Evolutionary conservation across 2,888 invertebrate species (phyloP).

Genomic region (Clistopyga incitator): DNA sequence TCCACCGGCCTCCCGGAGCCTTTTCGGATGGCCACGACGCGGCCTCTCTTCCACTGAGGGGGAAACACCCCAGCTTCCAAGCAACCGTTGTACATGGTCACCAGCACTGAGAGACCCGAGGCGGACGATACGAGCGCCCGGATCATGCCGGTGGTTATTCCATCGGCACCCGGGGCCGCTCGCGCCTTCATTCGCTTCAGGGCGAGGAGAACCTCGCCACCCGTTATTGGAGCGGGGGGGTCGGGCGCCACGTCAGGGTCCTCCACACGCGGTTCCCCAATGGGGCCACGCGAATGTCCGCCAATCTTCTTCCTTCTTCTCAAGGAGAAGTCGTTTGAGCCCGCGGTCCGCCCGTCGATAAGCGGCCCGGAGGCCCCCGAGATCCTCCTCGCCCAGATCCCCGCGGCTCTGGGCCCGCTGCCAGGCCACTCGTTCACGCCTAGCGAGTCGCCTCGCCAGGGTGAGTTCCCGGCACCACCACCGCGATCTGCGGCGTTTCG

Average conservation of each 20-base stretch:
- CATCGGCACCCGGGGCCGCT: neutral
- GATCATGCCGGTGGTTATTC: neutral
- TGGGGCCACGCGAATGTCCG: neutral
- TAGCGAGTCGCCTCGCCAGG: neutral
- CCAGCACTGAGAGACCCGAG: neutral
- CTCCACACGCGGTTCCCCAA: neutral
- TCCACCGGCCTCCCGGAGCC: constrained; percentile 22
- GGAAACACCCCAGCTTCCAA: too few relatives aligned
- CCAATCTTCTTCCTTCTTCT: neutral
- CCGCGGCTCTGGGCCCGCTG: neutral
- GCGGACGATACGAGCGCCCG: neutral
- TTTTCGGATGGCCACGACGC: constrained; percentile 17
- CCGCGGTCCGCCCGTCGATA: neutral
- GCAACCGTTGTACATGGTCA: too few relatives aligned
- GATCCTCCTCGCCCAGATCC: neutral
- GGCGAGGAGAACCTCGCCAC: neutral
- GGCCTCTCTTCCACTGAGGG: too few relatives aligned
- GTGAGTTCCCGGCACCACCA: neutral
- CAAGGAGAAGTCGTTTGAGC: constrained; percentile 2
- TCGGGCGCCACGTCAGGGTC: neutral
- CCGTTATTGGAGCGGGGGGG: neutral
- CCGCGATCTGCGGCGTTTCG: neutral
- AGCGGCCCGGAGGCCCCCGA: neutral
- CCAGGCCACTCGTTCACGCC: neutral
- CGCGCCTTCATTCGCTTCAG: neutral